These are phyloP conservation scores for Xiphophorus maculatus DNA, from an alignment of 2,113 vertebrate genomes.

Conservation along the genomic window DNA sequence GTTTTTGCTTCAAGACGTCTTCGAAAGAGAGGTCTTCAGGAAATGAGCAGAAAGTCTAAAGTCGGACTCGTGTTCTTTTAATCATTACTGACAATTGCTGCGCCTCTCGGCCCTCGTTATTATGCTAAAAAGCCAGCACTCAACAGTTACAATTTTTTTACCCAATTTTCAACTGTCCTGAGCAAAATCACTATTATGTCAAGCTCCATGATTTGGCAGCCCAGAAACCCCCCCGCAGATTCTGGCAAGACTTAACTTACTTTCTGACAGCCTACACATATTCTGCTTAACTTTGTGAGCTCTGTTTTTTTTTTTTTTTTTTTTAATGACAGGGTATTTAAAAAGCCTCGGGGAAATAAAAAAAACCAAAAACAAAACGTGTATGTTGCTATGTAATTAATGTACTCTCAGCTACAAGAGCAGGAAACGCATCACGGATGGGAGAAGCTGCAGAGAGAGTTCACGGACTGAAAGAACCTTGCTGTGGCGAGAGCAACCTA, in stretches of 20 bases:
- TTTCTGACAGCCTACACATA: conserved; percentile 4
- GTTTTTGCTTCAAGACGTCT: conserved; percentile 5
- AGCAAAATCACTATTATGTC: conserved; percentile 14
- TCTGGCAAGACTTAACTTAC: conserved; percentile 6
- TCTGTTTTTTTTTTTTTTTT: background rate
- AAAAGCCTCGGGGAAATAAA: background rate
- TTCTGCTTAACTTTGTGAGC: conserved; percentile 11
- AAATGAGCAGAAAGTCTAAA: conserved; percentile 19
- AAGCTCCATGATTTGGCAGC: conserved; percentile 7
- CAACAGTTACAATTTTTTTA: background rate
- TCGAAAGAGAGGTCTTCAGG: conserved; percentile 24
- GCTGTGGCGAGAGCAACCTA: conserved; percentile 46
- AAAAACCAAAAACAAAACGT: too few species aligned
- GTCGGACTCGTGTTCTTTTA: conserved; percentile 25
- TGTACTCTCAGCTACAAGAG: conserved; percentile 8
- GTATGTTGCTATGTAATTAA: conserved; percentile 8
- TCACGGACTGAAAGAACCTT: conserved; percentile 40
- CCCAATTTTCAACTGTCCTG: background rate
- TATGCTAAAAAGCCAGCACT: conserved; percentile 1
- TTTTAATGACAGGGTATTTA: background rate
- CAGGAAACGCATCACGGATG: conserved; percentile 4
- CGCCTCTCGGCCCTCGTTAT: conserved; percentile 20
- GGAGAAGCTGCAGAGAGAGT: conserved; percentile 36
- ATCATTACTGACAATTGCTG: conserved; percentile 18
- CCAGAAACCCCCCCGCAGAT: background rate